Evolutionary conservation across 2,113 vertebrate species (phyloP), one percentile per base, ranked within the genome.

Genomic region (Neogale vison): DNA sequence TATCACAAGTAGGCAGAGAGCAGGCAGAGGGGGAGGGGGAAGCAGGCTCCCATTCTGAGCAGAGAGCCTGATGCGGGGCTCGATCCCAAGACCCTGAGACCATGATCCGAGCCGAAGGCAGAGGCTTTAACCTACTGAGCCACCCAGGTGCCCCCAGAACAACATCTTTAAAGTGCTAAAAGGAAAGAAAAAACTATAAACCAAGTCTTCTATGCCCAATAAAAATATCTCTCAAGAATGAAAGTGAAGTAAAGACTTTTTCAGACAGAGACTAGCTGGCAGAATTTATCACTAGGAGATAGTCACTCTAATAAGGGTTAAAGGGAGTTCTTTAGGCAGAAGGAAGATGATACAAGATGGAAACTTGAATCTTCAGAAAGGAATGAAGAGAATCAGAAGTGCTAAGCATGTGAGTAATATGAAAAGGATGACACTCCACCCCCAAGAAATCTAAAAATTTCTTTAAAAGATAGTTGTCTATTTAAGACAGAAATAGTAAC

Each of bases 401-500:
- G 31, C 36, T 57, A 83, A 72, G 57, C 1, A 15, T 45, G 36
- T 59, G 13, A 13, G 74, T 76, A 76, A 42, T 85, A 91, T 29
- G 13, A 80, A 67, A 93, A 96, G 36, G 45, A 14, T 72, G 39
- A 26, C 26, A 77, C 47, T 47, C 34, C 15, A 14, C 8, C 42
- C 79, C 2, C 67, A 36, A 67, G 31, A 67, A n/a, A 12, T 50
- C 88, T 69, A 10, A 93, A 84, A 81, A 39, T 80, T 55, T 77
- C 20, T 85, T 93, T 83, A 36, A 96, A 94, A 74, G 55, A 26
- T n/a, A 92, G 36, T 84, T 88, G 23, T 17, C 26, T 88, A 88
- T 74, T 92, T 90, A 97, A 94, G 82, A 50, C 34, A 88, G 90
- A 80, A 95, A 81, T 63, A 88, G 80, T 42, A 84, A 50, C 26